Base-by-base conservation (phyloP, 2,888 invertebrate species). In the Dendrolimus pini region DNA sequence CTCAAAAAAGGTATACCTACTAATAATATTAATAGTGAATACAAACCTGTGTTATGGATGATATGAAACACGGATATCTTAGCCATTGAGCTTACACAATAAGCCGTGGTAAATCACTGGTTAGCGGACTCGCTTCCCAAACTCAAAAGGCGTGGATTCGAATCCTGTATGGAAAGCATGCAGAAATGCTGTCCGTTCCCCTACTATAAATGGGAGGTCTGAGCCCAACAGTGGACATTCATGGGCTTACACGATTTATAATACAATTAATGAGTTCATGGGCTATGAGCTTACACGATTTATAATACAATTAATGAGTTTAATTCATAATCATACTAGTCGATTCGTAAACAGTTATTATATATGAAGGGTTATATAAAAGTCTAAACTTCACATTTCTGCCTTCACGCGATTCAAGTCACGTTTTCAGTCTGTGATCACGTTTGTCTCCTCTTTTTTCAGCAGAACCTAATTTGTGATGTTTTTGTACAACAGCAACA, bases 401-500 rank as follows among this genome's bases (percentile, higher is more conserved):
- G 62, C 74, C 60, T 64, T 60, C 62, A 67, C 63, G 61, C 63
- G 56, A 83, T 82, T 80, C 82, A 52, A 65, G 72, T 72, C 86
- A 84, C 84, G 85, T 80, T 67, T 63, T 58, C 56, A 2, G 65
- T 60, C 59, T 64, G 65, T 73, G 77, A 78, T 80, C 81, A 80
- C 84, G 80, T 82, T 68, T 74, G 62, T 73, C 69, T 75, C 77
- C 81, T 75, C 80, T 79, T 78, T 77, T 66, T 77, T 77, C 78
- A 77, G 73, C 69, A 74, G 75, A 68, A 75, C 70, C 74, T 82
- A 79, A 82, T 85, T 78, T 78, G 69, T 72, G 71, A 75, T 76
- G 80, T 30, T 77, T 74, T 75, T 80, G 75, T 70, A 65, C 67
- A 60, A 69, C 70, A 70, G 77, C 71, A 79, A 79, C 81, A 83